Evolutionary conservation across 2,888 invertebrate genomes (phyloP).

Genomic region (Trisateles emortualis): DNA sequence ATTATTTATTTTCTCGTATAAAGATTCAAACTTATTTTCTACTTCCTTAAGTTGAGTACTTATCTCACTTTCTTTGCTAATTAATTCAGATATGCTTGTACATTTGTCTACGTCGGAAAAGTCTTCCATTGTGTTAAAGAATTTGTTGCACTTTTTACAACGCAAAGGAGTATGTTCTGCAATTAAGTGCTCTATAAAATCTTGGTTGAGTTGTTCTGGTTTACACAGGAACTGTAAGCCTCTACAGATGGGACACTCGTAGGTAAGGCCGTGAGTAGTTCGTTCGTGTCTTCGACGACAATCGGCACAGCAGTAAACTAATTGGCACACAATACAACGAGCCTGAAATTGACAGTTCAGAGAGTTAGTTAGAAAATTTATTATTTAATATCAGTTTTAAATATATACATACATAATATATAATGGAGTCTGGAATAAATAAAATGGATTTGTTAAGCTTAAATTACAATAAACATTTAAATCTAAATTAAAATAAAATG

Average conservation of each 20-base stretch:
- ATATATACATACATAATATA: no score
- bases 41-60: conserved; percentile 48
- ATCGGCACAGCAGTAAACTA: conserved; percentile 75
- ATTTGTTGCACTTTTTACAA: conserved; percentile 74
- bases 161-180: conserved; percentile 72
- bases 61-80: conserved; percentile 50
- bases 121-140: conserved; percentile 74
- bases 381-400: neutral
- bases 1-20: conserved; percentile 66
- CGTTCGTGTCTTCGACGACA: conserved; percentile 79
- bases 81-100: conserved; percentile 72
- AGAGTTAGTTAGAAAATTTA: neutral
- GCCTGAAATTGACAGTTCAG: conserved; percentile 59
- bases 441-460: no score
- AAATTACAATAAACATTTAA: no score
- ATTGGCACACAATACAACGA: conserved; percentile 76
- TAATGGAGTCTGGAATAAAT: no score
- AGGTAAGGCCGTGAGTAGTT: conserved; percentile 66
- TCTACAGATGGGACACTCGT: conserved; percentile 79
- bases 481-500: no score
- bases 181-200: conserved; percentile 69
- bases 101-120: conserved; percentile 70
- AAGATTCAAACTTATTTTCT: conserved; percentile 72
- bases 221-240: conserved; percentile 68
- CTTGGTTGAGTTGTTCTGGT: conserved; percentile 61